A percentile compares a stretch with the other conserved stretches of the same genome.
phyloP scores from a whole-genome alignment of 2,888 invertebrate species.

The Lucinisca nassula region DNA sequence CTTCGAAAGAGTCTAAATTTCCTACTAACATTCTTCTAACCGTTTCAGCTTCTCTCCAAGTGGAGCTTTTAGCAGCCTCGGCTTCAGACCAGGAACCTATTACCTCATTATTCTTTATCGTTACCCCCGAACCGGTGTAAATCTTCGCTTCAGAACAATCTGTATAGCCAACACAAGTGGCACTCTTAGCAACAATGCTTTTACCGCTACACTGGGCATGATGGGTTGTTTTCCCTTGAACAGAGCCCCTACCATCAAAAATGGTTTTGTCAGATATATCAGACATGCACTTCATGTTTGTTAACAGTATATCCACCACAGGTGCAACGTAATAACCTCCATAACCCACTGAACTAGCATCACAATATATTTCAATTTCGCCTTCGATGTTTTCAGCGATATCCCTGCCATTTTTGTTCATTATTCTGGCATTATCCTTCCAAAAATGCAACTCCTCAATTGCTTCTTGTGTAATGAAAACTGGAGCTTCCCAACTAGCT shows the following conservation, averaged over 20 bases:
- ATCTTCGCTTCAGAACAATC: too few species aligned
- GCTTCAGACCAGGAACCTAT: constrained; percentile 36
- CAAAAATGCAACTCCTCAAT: constrained; percentile 35
- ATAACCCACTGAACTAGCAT: constrained; percentile 47
- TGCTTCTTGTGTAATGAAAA: constrained; percentile 26
- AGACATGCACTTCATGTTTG: neutral
- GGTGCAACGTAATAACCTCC: constrained; percentile 26
- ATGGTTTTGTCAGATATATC: constrained; percentile 6
- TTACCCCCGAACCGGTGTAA: too few species aligned
- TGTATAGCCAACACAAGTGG: too few species aligned
- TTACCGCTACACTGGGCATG: too few species aligned
- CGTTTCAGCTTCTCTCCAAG: constrained; percentile 58
- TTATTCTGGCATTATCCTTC: constrained; percentile 12
- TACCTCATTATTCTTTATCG: neutral
- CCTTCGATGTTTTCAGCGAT: neutral
- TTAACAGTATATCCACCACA: neutral
- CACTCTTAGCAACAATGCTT: too few species aligned
- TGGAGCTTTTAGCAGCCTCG: constrained; percentile 54
- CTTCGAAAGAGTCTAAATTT: neutral
- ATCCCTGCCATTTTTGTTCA: neutral
- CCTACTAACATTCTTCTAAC: constrained; percentile 30
- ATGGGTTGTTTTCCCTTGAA: too few species aligned
- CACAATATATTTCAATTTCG: constrained; percentile 15
- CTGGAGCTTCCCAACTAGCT: constrained; percentile 45
- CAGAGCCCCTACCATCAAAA: neutral